Percentiles rank a stretch among this genome's conserved stretches.
Conservation (phyloP, 2,113 vertebrate species). For the Forbesichthys agassizii region DNA sequence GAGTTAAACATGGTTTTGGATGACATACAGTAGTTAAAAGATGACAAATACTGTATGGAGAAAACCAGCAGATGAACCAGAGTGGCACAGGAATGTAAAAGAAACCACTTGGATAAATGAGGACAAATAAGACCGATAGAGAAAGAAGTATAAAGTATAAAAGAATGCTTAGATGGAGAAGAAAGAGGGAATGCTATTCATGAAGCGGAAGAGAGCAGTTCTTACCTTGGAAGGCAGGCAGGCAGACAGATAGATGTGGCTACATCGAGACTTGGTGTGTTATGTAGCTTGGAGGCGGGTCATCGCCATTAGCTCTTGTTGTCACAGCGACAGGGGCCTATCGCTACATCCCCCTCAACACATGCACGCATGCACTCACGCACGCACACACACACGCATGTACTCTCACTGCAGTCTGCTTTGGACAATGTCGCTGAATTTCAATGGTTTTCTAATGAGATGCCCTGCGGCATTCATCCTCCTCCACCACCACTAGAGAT, state of each 20-base stretch:
- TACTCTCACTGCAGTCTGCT: neutral
- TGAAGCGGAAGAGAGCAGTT: neutral
- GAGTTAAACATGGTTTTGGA: too few relatives aligned
- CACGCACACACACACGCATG: neutral
- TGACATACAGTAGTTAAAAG: too few relatives aligned
- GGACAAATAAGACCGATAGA: neutral
- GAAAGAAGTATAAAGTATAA: neutral
- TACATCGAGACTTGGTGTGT: constrained; percentile 32
- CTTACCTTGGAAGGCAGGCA: neutral
- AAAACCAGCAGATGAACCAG: neutral
- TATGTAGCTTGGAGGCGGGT: constrained; percentile 64
- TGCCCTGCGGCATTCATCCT: constrained; percentile 1
- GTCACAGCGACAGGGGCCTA: constrained; percentile 41
- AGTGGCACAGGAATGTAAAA: neutral
- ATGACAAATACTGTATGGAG: neutral
- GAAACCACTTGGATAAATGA: neutral
- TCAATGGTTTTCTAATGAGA: constrained; percentile 38
- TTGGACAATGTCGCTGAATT: constrained; percentile 10
- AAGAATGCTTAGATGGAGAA: neutral
- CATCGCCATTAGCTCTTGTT: constrained; percentile 32
- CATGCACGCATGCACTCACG: neutral
- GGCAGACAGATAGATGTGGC: constrained; percentile 6
- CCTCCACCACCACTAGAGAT: too few relatives aligned
- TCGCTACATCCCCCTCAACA: constrained; percentile 9
- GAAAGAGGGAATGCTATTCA: too few relatives aligned